These are phyloP conservation scores for Hermetia illucens DNA, from an alignment of 1,140 invertebrate species.

Conservation along the genomic window DNA sequence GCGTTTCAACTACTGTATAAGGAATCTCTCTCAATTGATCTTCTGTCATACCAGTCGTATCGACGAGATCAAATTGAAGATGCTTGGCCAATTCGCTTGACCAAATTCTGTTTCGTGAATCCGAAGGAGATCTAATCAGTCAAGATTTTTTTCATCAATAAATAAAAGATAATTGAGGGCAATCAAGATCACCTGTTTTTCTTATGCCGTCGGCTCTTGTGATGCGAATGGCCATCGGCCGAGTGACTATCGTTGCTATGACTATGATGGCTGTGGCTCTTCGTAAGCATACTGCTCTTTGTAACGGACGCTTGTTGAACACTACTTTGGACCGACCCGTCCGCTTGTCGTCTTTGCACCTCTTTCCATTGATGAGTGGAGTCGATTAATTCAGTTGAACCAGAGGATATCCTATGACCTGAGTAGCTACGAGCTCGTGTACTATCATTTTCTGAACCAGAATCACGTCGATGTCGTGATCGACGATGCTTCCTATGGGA, in stretches of 20 bases:
- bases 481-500: constrained; percentile 51
- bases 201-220: constrained; percentile 40
- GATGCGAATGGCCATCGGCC: constrained; percentile 33
- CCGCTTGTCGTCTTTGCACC: constrained; percentile 57
- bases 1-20: constrained; percentile 75
- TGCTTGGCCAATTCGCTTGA: constrained; percentile 65
- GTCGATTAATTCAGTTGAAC: constrained; percentile 59
- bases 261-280: constrained; percentile 27
- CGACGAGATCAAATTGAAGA: constrained; percentile 78
- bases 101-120: constrained; percentile 39
- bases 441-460: constrained; percentile 40
- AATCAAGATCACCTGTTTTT: constrained; percentile 44
- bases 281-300: constrained; percentile 34
- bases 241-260: constrained; percentile 36
- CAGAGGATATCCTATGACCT: constrained; percentile 27
- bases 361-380: constrained; percentile 77
- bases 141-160: background rate
- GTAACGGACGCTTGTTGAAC: constrained; percentile 52
- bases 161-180: background rate
- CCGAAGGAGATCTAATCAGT: constrained; percentile 41
- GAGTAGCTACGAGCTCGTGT: constrained; percentile 31
- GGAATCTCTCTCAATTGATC: constrained; percentile 81
- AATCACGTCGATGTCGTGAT: constrained; percentile 41
- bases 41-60: constrained; percentile 76
- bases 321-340: constrained; percentile 33